Conservation (phyloP, 2,113 vertebrate genomes). For the Seriola rivoliana region DNA sequence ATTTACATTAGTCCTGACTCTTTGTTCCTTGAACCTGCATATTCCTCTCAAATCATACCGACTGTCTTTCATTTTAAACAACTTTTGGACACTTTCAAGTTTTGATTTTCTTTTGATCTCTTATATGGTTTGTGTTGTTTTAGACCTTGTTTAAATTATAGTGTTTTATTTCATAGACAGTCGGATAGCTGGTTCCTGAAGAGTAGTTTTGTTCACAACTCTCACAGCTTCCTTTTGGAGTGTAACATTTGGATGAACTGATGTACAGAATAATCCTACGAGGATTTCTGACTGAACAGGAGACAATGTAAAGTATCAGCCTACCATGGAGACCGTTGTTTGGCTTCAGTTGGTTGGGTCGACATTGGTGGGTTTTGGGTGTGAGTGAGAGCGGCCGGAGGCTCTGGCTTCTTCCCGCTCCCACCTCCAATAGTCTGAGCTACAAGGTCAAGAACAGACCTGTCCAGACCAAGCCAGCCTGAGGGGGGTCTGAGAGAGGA, state of each 20-base stretch:
- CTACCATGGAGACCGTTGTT: conserved; percentile 71
- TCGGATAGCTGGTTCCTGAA: no score
- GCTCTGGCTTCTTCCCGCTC: conserved; percentile 83
- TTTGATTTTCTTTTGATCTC: background rate
- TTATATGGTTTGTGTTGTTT: no score
- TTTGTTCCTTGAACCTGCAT: no score
- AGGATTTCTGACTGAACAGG: background rate
- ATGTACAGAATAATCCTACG: no score
- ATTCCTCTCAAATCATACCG: no score
- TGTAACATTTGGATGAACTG: no score
- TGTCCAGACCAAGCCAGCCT: conserved; percentile 93
- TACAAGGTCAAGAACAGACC: conserved; percentile 90
- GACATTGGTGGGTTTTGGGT: conserved; percentile 1
- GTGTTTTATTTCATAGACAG: no score
- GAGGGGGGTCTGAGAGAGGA: conserved; percentile 88
- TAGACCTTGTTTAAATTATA: no score
- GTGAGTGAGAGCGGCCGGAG: conserved; percentile 27
- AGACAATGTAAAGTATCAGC: background rate
- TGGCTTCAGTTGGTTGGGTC: background rate
- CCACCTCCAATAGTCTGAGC: conserved; percentile 89
- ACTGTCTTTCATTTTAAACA: background rate
- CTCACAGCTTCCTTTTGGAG: no score
- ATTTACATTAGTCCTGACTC: no score
- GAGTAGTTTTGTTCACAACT: no score
- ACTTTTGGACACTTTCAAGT: background rate